Conservation (phyloP, 1,140 invertebrate species). For the Nephila pilipes region DNA sequence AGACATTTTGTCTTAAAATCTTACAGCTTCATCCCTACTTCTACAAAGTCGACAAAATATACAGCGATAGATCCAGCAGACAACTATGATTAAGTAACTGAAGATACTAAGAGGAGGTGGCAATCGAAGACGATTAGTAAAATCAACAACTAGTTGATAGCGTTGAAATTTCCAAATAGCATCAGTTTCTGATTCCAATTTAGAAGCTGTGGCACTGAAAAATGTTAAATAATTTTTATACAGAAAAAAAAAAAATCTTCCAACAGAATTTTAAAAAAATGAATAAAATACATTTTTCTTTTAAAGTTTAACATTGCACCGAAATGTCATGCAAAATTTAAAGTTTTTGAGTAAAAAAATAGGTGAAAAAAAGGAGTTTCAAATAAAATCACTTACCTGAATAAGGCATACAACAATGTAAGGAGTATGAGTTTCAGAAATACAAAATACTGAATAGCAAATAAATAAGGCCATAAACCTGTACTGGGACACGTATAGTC, state of each 20-base stretch:
- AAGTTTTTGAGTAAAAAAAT: background rate
- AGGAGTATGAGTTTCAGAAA: slow-evolving; percentile 82
- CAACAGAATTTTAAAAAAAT: too few relatives aligned
- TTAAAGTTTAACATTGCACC: too few relatives aligned
- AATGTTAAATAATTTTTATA: background rate
- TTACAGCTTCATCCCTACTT: slow-evolving; percentile 63
- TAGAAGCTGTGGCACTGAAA: slow-evolving; percentile 80
- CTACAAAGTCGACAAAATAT: slow-evolving; percentile 52
- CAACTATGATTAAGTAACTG: slow-evolving; percentile 78
- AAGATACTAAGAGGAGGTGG: slow-evolving; percentile 80
- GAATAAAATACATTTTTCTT: too few relatives aligned
- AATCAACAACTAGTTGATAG: slow-evolving; percentile 82
- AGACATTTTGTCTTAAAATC: background rate
- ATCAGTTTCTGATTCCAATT: slow-evolving; percentile 80
- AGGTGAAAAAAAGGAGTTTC: background rate
- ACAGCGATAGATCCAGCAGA: slow-evolving; percentile 63
- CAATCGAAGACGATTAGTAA: slow-evolving; percentile 80
- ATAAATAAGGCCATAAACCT: slow-evolving; percentile 81
- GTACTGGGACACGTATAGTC: slow-evolving; percentile 80
- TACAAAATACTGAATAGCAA: slow-evolving; percentile 82
- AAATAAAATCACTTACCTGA: slow-evolving; percentile 80
- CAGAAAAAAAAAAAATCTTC: background rate
- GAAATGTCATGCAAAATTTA: background rate
- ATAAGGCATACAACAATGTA: slow-evolving; percentile 82
- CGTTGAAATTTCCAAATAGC: slow-evolving; percentile 82